A percentile compares a stretch with the other conserved stretches of the same genome.
phyloP scores from a whole-genome alignment of 2,113 vertebrate genomes.

The Ondatra zibethicus region DNA sequence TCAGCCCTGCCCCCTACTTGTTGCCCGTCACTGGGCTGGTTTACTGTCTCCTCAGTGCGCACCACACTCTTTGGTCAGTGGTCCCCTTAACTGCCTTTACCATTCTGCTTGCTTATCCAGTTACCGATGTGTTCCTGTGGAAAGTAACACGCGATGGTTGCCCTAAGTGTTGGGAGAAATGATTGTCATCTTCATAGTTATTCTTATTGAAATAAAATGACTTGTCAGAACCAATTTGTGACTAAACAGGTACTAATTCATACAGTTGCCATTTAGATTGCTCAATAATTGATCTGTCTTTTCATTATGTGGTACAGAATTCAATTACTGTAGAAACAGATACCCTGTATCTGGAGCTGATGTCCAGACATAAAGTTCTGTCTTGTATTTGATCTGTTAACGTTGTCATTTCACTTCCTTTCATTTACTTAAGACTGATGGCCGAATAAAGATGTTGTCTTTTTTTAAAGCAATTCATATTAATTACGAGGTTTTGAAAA shows the following conservation, averaged over 20 bases:
- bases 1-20: neutral
- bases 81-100: neutral
- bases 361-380: conserved; percentile 75
- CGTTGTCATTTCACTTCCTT: conserved; percentile 75
- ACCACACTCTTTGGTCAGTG: neutral
- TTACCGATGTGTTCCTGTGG: neutral
- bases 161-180: neutral
- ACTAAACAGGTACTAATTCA: conserved; percentile 70
- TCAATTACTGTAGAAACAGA: conserved; percentile 83
- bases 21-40: neutral
- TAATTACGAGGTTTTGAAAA: conserved; percentile 44
- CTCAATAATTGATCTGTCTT: conserved; percentile 85
- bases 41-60: neutral
- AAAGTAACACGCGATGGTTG: neutral
- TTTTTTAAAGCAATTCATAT: conserved; percentile 10
- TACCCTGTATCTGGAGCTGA: conserved; percentile 71
- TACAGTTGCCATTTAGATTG: conserved; percentile 78
- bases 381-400: conserved; percentile 75
- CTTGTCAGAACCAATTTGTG: conserved; percentile 39
- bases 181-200: neutral
- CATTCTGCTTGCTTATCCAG: neutral
- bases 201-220: conserved; percentile 27
- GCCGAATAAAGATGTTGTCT: neutral
- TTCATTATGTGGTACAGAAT: conserved; percentile 81
- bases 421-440: conserved; percentile 68